phyloP scores from a whole-genome alignment of 2,888 invertebrate genomes.

The Lycophotia porphyrea region DNA sequence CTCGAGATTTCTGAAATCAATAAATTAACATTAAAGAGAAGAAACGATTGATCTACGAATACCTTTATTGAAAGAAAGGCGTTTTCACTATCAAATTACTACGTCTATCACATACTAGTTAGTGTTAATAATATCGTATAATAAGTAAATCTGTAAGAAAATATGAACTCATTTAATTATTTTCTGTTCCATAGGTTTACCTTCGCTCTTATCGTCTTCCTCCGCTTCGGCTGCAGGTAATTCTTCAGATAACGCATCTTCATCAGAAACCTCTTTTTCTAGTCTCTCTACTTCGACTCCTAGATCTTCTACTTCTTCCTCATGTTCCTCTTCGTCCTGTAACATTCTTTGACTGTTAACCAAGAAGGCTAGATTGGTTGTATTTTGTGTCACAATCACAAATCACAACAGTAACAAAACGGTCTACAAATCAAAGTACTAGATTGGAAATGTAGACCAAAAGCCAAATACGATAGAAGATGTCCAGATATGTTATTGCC shows the following conservation, averaged over 20 bases:
- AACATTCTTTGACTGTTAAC: slow-evolving; percentile 17
- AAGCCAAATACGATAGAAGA: slow-evolving; percentile 19
- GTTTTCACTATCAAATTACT: neutral
- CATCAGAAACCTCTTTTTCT: slow-evolving; percentile 81
- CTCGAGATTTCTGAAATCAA: slow-evolving; percentile 67
- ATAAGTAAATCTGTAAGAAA: neutral
- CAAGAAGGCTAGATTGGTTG: neutral
- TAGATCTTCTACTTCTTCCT: slow-evolving; percentile 76
- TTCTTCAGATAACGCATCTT: slow-evolving; percentile 75
- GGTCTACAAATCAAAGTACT: slow-evolving; percentile 46
- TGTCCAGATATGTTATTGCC: neutral
- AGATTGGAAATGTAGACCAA: slow-evolving; percentile 27
- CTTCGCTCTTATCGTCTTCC: slow-evolving; percentile 68
- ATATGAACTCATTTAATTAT: rapidly evolving
- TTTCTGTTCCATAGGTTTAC: slow-evolving; percentile 23
- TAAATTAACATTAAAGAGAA: neutral
- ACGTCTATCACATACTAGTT: neutral
- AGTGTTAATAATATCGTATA: neutral
- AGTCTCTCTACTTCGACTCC: slow-evolving; percentile 86
- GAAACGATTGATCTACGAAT: neutral
- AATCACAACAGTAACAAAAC: slow-evolving; percentile 11
- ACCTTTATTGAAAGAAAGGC: neutral
- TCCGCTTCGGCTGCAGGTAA: slow-evolving; percentile 66
- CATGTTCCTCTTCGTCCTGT: slow-evolving; percentile 74
- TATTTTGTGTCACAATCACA: slow-evolving; percentile 6